phyloP scores from a whole-genome alignment of 2,797 vertebrate species.

The Hoplostethus atlanticus region DNA sequence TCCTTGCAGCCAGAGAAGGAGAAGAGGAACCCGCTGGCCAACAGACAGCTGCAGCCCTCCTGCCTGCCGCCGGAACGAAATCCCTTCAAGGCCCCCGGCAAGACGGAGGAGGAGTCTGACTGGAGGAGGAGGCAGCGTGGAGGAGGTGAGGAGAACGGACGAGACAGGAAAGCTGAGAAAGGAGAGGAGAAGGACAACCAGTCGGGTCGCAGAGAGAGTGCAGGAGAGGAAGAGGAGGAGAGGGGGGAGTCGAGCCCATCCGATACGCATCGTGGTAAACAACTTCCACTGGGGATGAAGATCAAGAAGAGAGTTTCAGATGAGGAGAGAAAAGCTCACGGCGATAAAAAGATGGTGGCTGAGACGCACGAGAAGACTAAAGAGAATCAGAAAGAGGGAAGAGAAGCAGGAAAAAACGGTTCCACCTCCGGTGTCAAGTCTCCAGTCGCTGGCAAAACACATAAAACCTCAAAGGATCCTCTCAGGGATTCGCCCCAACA shows the following conservation, averaged over 20 bases:
- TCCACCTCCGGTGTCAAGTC: neutral
- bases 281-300: constrained; percentile 75
- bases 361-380: constrained; percentile 9
- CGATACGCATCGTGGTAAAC: constrained; percentile 65
- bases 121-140: constrained; percentile 72
- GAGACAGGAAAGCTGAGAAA: constrained; percentile 7
- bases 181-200: constrained; percentile 21
- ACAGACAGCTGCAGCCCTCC: constrained; percentile 51
- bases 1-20: constrained; percentile 80
- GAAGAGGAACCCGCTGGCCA: constrained; percentile 58
- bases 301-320: constrained; percentile 74
- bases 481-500: neutral
- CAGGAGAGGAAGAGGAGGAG: constrained; percentile 33
- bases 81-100: constrained; percentile 88
- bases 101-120: constrained; percentile 72
- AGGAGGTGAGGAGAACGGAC: constrained; percentile 12
- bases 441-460: constrained; percentile 17
- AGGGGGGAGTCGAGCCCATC: constrained; percentile 47
- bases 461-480: constrained; percentile 16
- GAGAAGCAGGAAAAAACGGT: neutral
- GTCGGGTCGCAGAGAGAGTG: neutral
- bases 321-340: constrained; percentile 49
- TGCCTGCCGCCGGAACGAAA: constrained; percentile 83
- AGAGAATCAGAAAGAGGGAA: neutral
- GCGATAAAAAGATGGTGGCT: neutral